These are phyloP conservation scores for Habrosyne pyritoides DNA, from an alignment of 2,888 invertebrate species.

Conservation along the genomic window DNA sequence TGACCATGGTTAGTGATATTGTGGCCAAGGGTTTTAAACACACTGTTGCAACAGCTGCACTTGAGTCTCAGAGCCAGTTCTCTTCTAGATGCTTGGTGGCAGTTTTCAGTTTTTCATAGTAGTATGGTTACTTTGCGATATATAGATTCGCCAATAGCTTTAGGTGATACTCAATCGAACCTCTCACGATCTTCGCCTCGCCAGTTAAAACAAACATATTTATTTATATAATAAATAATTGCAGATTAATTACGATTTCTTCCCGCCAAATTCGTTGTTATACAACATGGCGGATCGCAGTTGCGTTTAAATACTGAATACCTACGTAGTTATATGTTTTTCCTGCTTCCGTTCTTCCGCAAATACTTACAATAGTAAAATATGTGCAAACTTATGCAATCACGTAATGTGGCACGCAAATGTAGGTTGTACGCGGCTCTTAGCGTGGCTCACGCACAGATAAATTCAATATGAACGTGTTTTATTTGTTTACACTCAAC, in stretches of 20 bases:
- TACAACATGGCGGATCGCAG: constrained; percentile 32
- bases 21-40: no score
- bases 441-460: constrained; percentile 5
- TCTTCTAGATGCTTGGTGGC: no score
- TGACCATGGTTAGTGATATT: no score
- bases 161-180: no score
- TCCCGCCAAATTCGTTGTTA: constrained; percentile 33
- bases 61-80: no score
- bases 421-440: constrained; percentile 17
- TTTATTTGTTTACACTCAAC: no score
- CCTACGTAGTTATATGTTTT: constrained; percentile 30
- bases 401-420: constrained; percentile 59
- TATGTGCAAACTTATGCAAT: constrained; percentile 49
- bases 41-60: no score
- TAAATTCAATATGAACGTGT: not conserved
- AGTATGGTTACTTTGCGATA: no score
- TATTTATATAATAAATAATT: not conserved
- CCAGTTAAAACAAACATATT: not conserved
- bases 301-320: constrained; percentile 9
- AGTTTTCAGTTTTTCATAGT: no score
- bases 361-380: constrained; percentile 29
- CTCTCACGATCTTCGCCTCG: no score
- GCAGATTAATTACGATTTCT: constrained; percentile 1
- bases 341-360: constrained; percentile 69
- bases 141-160: no score